Base-by-base conservation (phyloP, 2,113 vertebrate species). In the Cettia cetti region DNA sequence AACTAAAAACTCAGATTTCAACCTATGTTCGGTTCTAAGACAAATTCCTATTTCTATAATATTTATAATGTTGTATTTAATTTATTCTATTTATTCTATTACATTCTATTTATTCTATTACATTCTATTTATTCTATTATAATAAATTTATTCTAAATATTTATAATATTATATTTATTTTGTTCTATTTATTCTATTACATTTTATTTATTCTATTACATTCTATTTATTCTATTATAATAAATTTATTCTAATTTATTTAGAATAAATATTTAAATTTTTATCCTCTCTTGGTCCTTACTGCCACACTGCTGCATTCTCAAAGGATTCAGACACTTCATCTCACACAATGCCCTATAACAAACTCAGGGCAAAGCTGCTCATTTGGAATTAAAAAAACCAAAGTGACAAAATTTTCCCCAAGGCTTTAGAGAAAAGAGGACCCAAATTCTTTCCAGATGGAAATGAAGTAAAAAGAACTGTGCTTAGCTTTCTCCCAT, bases 301-400 rank as follows among this genome's bases (percentile, higher is more conserved):
- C 42, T 37, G 14, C 20, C 63, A 50, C 45, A 31, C 7, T 52
- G 28, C 24, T 4, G 9, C 42, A 56, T 2, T 9, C 15, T 59
- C 35, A 10, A 8, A 77, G 56, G 10, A 15, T 60, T 71, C 44
- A 72, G 27, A 44, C 4, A 24, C 6, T 28, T 37, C 20, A 33
- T 2, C 24, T 57, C n/a, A 68, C 1, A 50, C 6, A n/a, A 5
- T 0, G 12, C 7, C 23, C 47, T 30, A 5, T 0, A 56, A 52
- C 65, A 68, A 86, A 69, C 26, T 50, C 28, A 27, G 40, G 68
- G 65, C 9, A 28, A 86, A 93, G 39, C 12, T 69, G 11, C 12
- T 4, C 3, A 42, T 44, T 11, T 54, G 26, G 42, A 81, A 45
- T 63, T 40, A 59, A 12, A 56, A 56, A 86, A 77, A 70, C 0